These are phyloP conservation scores for Sturnus vulgaris DNA, from an alignment of 2,113 vertebrate genomes.

Conservation along the genomic window DNA sequence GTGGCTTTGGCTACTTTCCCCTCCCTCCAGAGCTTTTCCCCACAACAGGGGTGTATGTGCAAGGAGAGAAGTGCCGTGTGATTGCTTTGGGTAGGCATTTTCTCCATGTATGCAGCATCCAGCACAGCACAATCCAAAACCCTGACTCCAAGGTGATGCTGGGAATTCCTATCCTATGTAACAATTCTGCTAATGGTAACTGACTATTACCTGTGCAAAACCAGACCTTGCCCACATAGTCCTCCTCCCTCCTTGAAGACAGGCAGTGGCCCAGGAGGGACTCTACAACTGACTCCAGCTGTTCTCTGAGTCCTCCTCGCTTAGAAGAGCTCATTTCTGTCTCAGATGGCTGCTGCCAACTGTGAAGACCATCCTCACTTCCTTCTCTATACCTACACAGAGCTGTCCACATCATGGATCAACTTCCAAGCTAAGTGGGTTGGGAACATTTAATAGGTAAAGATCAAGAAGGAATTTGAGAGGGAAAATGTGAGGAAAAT, in stretches of 20 bases:
- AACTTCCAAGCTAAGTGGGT: not conserved
- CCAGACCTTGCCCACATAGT: not conserved
- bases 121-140: not conserved
- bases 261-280: not conserved
- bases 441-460: not conserved
- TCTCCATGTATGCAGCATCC: not conserved
- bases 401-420: not conserved
- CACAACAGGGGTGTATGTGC: accelerated
- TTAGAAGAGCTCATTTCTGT: not conserved
- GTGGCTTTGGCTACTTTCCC: not conserved
- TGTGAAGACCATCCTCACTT: not conserved
- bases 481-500: not conserved
- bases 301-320: not conserved
- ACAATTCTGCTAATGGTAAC: not conserved
- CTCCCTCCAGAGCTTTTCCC: not conserved
- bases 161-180: not conserved
- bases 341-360: not conserved
- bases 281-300: not conserved
- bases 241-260: not conserved
- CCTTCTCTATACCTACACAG: not conserved
- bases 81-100: not conserved
- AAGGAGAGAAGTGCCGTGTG: accelerated
- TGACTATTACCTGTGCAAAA: not conserved
- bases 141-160: not conserved
- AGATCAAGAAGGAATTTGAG: not conserved